These are phyloP conservation scores for Barypeithes pellucidus DNA, from an alignment of 2,888 invertebrate genomes.

Conservation along the genomic window DNA sequence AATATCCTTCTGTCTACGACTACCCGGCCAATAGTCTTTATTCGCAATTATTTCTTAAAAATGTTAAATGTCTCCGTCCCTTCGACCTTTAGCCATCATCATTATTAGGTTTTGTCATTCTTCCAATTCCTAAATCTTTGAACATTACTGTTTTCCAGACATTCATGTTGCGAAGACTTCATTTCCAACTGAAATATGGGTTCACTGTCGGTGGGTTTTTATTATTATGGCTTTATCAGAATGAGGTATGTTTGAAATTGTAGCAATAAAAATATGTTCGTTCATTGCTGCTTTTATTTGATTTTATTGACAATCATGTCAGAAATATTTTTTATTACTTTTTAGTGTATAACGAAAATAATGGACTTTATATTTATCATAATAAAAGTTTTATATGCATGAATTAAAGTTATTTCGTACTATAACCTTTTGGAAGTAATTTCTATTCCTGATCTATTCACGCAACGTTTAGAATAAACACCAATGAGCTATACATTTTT, in stretches of 20 bases:
- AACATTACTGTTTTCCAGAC: conserved; percentile 40
- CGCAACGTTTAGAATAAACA: no score
- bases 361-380: no score
- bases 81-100: conserved; percentile 28
- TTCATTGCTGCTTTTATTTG: conserved; percentile 28
- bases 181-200: conserved; percentile 28
- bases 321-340: conserved; percentile 5
- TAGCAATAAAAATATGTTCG: conserved; percentile 24
- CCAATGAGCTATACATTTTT: no score
- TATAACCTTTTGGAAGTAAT: no score
- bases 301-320: conserved; percentile 16
- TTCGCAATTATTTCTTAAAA: conserved; percentile 11
- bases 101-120: conserved; percentile 33
- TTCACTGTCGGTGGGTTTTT: conserved; percentile 26
- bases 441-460: no score
- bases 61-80: conserved; percentile 1
- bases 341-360: not conserved
- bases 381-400: no score
- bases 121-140: conserved; percentile 33
- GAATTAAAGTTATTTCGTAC: no score
- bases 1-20: no score
- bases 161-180: conserved; percentile 33
- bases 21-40: no score
- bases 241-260: conserved; percentile 24
- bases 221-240: conserved; percentile 33